Percentiles rank a stretch among this genome's conserved stretches.
These are phyloP conservation scores for Drosophila mulleri DNA, from an alignment of 2,888 invertebrate species.

Conservation along the genomic window DNA sequence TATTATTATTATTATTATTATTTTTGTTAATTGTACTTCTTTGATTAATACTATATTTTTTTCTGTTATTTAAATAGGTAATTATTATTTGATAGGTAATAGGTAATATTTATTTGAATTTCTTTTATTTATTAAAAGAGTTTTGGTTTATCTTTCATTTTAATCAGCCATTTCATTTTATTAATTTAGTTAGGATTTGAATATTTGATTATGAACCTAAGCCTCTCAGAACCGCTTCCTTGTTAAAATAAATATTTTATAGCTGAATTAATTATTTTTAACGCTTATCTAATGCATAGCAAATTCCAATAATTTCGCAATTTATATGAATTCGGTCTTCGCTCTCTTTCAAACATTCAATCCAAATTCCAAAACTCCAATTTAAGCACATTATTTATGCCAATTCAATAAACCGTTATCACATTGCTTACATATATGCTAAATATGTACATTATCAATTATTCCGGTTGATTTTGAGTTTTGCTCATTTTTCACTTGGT, in stretches of 20 bases:
- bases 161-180: background rate
- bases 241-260: background rate
- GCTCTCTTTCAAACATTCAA: background rate
- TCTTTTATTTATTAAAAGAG: no score
- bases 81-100: no score
- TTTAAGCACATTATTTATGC: slow-evolving; percentile 4
- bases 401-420: slow-evolving; percentile 26
- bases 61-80: no score
- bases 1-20: no score
- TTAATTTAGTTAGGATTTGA: background rate
- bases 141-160: background rate
- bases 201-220: background rate
- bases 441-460: slow-evolving; percentile 55
- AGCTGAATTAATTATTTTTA: background rate
- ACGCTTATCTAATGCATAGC: background rate
- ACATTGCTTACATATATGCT: slow-evolving; percentile 56
- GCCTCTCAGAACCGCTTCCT: no score
- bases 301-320: slow-evolving; percentile 5
- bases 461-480: slow-evolving; percentile 44
- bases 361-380: background rate
- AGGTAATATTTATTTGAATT: no score
- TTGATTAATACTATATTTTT: no score
- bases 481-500: slow-evolving; percentile 37
- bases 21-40: no score
- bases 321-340: background rate